A percentile compares a stretch with the other conserved stretches of the same genome.
Conservation (phyloP, 2,888 invertebrate species). For the Nemotelus nigrinus region DNA sequence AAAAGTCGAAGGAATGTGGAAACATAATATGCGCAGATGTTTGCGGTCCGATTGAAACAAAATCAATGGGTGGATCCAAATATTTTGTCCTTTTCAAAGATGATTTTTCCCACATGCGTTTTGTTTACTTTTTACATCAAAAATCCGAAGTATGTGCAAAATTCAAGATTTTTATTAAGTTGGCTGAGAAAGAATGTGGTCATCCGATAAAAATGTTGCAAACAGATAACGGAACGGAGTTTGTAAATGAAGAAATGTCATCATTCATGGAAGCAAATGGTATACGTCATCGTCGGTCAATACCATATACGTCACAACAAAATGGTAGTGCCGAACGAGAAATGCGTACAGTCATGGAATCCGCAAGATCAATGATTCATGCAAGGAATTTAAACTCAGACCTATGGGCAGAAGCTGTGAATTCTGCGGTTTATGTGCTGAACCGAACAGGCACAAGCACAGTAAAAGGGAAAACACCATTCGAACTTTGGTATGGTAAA, state of each 20-base stretch:
- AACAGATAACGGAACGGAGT: slow-evolving; percentile 46
- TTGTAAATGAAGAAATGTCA: slow-evolving; percentile 45
- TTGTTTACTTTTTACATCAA: slow-evolving; percentile 28
- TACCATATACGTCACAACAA: slow-evolving; percentile 51
- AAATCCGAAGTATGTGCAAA: slow-evolving; percentile 37
- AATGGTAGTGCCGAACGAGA: slow-evolving; percentile 50
- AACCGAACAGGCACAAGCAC: slow-evolving; percentile 54
- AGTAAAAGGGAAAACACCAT: slow-evolving; percentile 51
- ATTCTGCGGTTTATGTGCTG: slow-evolving; percentile 56
- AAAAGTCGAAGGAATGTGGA: slow-evolving; percentile 19
- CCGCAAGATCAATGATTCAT: slow-evolving; percentile 50
- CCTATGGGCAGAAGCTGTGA: slow-evolving; percentile 61
- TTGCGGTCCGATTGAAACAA: slow-evolving; percentile 34
- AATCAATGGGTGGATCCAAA: slow-evolving; percentile 36
- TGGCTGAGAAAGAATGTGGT: too few species aligned
- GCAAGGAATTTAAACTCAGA: slow-evolving; percentile 50
- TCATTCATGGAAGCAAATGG: slow-evolving; percentile 37
- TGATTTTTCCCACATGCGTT: slow-evolving; percentile 17
- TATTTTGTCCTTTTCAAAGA: slow-evolving; percentile 42
- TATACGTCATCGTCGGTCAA: slow-evolving; percentile 48
- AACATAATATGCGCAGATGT: slow-evolving; percentile 39
- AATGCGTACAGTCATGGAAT: slow-evolving; percentile 50
- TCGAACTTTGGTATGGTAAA: slow-evolving; percentile 50
- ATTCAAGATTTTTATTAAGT: too few species aligned
- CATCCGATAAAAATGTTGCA: not conserved